Percentiles rank a stretch among this genome's conserved stretches.
Evolutionary conservation across 1,140 invertebrate species (phyloP).

Genomic region (Formica exsecta): DNA sequence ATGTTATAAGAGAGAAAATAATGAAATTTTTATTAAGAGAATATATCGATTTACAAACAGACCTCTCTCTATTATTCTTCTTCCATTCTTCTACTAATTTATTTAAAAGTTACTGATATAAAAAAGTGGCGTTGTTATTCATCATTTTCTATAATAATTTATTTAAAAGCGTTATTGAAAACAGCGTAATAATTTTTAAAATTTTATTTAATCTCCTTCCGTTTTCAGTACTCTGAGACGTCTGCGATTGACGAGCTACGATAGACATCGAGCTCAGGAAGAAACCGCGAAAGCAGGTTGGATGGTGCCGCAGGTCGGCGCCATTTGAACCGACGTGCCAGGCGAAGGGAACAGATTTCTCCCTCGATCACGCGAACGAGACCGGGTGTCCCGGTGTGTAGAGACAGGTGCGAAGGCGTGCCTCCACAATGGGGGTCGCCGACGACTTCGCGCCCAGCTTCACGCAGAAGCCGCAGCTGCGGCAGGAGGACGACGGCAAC

Average conservation of each 20-base stretch:
- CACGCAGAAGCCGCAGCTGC: slow-evolving; percentile 97
- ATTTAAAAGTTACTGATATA: neutral
- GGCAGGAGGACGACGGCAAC: slow-evolving; percentile 98
- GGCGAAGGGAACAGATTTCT: slow-evolving; percentile 30
- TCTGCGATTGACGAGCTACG: neutral
- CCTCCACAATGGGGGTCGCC: slow-evolving; percentile 90
- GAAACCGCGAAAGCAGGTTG: slow-evolving; percentile 42
- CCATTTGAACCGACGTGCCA: slow-evolving; percentile 68
- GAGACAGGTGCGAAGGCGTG: slow-evolving; percentile 75
- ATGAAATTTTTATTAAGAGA: neutral
- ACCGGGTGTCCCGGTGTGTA: slow-evolving; percentile 60
- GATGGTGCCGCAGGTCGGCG: slow-evolving; percentile 76
- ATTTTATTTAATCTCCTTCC: neutral
- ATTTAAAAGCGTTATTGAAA: too few species aligned
- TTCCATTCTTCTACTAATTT: neutral
- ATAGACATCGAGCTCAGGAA: slow-evolving; percentile 1
- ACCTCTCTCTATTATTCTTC: neutral
- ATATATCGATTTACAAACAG: neutral
- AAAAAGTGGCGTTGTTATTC: too few species aligned
- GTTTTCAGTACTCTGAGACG: slow-evolving; percentile 24
- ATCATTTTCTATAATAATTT: too few species aligned
- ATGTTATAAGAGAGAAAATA: neutral
- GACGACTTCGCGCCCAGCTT: slow-evolving; percentile 99
- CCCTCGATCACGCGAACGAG: slow-evolving; percentile 5
- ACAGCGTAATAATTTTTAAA: too few species aligned